A percentile compares a stretch with the other conserved stretches of the same genome.
Conservation (phyloP, 2,888 invertebrate genomes). For the Megastigmus dorsalis region DNA sequence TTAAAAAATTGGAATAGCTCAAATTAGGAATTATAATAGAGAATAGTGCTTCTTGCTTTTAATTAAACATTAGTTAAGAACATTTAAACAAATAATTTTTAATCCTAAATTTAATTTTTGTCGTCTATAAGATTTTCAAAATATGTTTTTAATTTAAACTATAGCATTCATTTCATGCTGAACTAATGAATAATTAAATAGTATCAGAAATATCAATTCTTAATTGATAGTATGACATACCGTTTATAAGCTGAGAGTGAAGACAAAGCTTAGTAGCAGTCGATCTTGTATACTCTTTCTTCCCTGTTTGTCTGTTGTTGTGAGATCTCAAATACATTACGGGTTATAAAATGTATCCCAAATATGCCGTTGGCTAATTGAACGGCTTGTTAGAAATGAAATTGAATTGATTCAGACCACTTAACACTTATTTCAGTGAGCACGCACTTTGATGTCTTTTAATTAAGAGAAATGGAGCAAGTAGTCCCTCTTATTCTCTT, state of each 20-base stretch:
- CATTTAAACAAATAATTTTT: not conserved
- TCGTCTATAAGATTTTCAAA: not conserved
- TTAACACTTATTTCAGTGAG: conserved; percentile 37
- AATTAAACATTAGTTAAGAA: conserved; percentile 21
- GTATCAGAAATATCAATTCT: not conserved
- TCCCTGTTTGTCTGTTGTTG: conserved; percentile 62
- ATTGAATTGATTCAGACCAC: conserved; percentile 52
- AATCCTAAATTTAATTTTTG: not conserved
- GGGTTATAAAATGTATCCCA: conserved; percentile 60
- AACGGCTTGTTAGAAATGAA: conserved; percentile 48
- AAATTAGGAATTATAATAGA: not conserved
- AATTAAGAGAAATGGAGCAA: conserved; percentile 46
- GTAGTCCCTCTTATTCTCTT: conserved; percentile 19
- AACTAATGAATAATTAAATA: conserved; percentile 38
- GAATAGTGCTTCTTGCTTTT: conserved; percentile 9
- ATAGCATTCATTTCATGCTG: not conserved
- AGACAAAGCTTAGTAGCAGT: conserved; percentile 55
- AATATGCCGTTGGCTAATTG: conserved; percentile 47
- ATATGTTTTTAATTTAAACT: not conserved
- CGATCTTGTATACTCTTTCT: conserved; percentile 66
- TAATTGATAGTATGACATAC: conserved; percentile 32
- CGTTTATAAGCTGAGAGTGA: conserved; percentile 54
- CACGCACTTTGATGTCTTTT: conserved; percentile 45
- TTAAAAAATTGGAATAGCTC: conserved; percentile 15
- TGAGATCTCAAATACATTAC: conserved; percentile 73